Percentiles rank a stretch among this genome's conserved stretches.
Evolutionary conservation across 64 coral and sea anemone species (phyloP).

Genomic region (Orbicella faveolata): DNA sequence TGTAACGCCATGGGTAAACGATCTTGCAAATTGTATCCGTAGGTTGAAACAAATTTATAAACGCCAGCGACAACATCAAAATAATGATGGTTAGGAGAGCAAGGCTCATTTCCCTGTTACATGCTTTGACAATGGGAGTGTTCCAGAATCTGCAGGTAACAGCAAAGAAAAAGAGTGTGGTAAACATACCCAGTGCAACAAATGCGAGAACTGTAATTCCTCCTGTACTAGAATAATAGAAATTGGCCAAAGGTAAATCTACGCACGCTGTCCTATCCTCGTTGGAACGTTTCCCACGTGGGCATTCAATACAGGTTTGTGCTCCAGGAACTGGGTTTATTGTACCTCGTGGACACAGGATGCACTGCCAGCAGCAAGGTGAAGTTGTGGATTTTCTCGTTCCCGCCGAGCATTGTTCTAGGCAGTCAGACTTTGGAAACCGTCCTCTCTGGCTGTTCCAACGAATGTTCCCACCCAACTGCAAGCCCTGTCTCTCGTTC

Average conservation of each 20-base stretch:
- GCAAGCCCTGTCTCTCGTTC: not conserved
- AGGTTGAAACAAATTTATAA: constrained; percentile 40
- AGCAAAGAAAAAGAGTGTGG: constrained; percentile 9
- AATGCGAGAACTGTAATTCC: constrained; percentile 40
- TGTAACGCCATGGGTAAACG: not conserved
- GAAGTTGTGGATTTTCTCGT: constrained; percentile 20
- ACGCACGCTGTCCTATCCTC: constrained; percentile 25
- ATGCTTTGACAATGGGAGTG: constrained; percentile 73
- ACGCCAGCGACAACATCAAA: not conserved
- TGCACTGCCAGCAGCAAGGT: constrained; percentile 76
- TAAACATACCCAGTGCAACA: constrained; percentile 29
- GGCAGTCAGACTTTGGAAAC: constrained; percentile 53
- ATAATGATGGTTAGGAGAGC: constrained; percentile 29
- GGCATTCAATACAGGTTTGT: constrained; percentile 55
- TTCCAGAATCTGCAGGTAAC: constrained; percentile 51
- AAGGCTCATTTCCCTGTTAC: constrained; percentile 57
- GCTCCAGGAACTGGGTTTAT: constrained; percentile 27
- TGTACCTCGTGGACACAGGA: constrained; percentile 6
- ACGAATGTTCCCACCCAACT: not conserved
- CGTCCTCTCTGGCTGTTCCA: constrained; percentile 38
- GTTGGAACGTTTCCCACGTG: constrained; percentile 1
- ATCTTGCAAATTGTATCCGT: constrained; percentile 28
- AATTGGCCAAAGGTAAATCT: constrained; percentile 18
- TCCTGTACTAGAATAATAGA: not conserved
- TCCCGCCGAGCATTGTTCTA: constrained; percentile 42